These are phyloP conservation scores for Nylanderia fulva DNA, from an alignment of 1,140 invertebrate species.

Conservation along the genomic window DNA sequence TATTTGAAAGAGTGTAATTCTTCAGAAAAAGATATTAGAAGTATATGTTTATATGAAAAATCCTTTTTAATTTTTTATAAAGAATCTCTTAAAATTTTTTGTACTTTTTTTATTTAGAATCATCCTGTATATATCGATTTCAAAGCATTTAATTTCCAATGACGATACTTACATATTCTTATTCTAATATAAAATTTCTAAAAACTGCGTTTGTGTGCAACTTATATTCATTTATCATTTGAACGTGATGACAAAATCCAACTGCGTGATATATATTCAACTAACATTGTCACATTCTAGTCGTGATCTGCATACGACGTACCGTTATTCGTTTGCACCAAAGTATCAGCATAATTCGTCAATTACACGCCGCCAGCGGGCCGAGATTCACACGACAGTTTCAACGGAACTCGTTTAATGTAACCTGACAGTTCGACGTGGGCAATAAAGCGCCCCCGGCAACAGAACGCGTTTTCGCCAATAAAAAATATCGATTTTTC, in stretches of 20 bases:
- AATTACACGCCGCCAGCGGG: conserved; percentile 51
- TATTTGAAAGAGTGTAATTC: no score
- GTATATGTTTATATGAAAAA: no score
- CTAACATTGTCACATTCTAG: neutral
- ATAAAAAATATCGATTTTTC: conserved; percentile 70
- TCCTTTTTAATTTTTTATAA: no score
- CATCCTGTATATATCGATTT: no score
- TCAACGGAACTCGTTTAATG: conserved; percentile 52
- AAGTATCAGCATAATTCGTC: conserved; percentile 58
- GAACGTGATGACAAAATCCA: neutral
- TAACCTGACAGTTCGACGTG: conserved; percentile 49
- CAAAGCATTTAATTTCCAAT: neutral
- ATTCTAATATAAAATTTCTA: no score
- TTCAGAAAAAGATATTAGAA: no score
- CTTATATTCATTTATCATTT: no score
- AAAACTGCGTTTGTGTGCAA: no score
- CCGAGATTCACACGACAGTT: conserved; percentile 54
- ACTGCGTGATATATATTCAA: neutral
- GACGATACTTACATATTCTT: neutral
- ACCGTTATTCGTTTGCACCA: conserved; percentile 50
- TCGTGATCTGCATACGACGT: neutral
- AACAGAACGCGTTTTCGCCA: conserved; percentile 56
- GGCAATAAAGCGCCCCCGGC: conserved; percentile 44
- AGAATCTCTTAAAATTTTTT: no score
- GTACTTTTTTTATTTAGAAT: no score